These are phyloP conservation scores for Parasteatoda tepidariorum DNA, from an alignment of 1,140 invertebrate genomes.

Conservation along the genomic window DNA sequence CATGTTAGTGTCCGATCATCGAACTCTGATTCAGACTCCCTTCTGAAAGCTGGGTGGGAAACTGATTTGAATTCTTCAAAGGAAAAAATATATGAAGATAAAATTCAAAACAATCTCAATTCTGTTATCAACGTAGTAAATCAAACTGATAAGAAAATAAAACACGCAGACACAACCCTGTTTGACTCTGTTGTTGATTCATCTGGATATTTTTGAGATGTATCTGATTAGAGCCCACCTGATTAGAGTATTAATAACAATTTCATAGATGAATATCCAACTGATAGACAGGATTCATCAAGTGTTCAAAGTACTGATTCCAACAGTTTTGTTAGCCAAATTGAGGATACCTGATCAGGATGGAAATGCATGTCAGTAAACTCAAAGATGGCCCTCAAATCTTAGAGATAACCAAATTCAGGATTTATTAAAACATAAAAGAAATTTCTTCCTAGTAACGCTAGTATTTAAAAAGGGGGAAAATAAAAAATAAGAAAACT, in stretches of 20 bases:
- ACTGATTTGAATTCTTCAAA: conserved; percentile 65
- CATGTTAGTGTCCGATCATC: conserved; percentile 68
- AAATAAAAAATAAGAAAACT: no score
- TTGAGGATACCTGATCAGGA: background rate
- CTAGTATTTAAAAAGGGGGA: no score
- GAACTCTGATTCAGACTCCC: conserved; percentile 55
- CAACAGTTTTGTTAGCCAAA: conserved; percentile 19
- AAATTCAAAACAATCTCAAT: conserved; percentile 90
- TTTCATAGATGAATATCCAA: conserved; percentile 18
- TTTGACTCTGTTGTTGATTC: no score
- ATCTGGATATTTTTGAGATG: conserved; percentile 92
- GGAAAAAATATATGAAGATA: conserved; percentile 72
- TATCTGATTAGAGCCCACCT: conserved; percentile 85
- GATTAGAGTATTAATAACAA: background rate
- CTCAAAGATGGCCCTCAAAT: no score
- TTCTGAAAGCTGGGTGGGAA: conserved; percentile 63
- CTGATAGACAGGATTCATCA: conserved; percentile 1
- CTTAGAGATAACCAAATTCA: no score
- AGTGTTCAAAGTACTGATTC: conserved; percentile 33
- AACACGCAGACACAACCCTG: no score
- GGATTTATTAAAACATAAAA: no score
- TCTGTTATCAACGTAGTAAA: no score
- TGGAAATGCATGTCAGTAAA: background rate
- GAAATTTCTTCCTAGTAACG: no score
- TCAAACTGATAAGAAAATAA: no score